Evolutionary conservation across 92 coral and sea anemone species (phyloP), one percentile per base, ranked within the genome.

Genomic region (Epizoanthus ramosus): DNA sequence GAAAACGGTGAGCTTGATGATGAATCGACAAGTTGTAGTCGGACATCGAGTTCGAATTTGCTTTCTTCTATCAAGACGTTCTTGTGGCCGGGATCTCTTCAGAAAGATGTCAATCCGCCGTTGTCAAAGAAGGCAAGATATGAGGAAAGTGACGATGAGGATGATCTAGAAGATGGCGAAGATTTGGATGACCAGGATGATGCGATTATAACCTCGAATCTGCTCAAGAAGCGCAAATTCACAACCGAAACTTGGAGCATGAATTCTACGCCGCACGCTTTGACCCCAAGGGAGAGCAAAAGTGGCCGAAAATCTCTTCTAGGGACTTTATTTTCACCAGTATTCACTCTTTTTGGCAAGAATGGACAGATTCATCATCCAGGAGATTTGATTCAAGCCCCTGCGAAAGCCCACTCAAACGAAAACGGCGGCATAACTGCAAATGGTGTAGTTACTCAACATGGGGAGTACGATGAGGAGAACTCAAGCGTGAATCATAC

Each of bases 51-150:
- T 16, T 89, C 88, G 72, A 93, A 93, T 88, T 84, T 97, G 56
- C 92, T 97, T 75, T 90, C 97, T 87, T 97, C 99, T 31, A 97
- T 97, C 89, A 97, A 92, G 85, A 97, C 99, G 28, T 97, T 97
- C 89, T 86, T 97, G 79, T 97, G 99, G 99, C 92, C 99, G 53
- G 88, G 89, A 33, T 95, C 98, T 59, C 76, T 89, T 59, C 92
- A 87, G 75, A 94, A 94, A 28, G 56, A 88, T 53, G 91, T 87
- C 68, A 88, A 73, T 31, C 90, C 90, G 75, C 87, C 91, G 33
- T 81, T 92, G 5, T 73, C 81, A 12, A 97, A 97, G 84, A 91
- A 95, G 72, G 81, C 88, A 71, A 83, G 97, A 79, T 80, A 84
- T 22, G 68, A 93, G 60, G 88, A 88, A 8, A 60, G 71, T 37